Base-by-base conservation (phyloP, 2,797 vertebrate genomes). In the Vultur gryphus region DNA sequence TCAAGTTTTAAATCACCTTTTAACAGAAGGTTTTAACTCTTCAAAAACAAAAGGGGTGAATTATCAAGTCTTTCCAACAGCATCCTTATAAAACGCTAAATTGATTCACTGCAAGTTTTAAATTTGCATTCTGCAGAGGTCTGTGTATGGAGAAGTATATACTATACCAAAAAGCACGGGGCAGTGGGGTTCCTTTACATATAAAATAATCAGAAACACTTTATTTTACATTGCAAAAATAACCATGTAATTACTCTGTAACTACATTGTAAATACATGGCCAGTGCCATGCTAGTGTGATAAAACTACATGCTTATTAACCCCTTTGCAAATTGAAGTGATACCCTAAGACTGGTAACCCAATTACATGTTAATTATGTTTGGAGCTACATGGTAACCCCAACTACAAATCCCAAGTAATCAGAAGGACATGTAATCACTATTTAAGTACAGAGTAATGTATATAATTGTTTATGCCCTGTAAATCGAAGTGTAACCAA, bases 1-100 rank as follows among this genome's bases (percentile, higher is more conserved):
- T 99, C 99, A 99, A 99, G 99, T 99, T 99, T 99, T 99, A 99
- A 99, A 99, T 99, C 99, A 99, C 99, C 99, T 99, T 99, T 99
- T 98, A 98, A 99, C 99, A 98, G 98, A 98, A 98, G 98, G 98
- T 97, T 97, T 98, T 95, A 98, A 98, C 98, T 98, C 98, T 98
- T 98, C 98, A 98, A 95, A 98, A 98, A 99, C 99, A 99, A 99
- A 98, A 98, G 98, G 98, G 99, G 98, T 98, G 98, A 99, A 98
- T 99, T 99, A 99, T 99, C 99, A 99, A 99, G 98, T 99, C 98
- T 99, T 99, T 99, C 99, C 98, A 99, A 99, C 99, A 99, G 99
- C 99, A 99, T 99, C 99, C 98, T 98, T 99, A 97, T 95, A 98
- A 98, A 99, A 99, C 98, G 98, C 99, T 99, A 98, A 98, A 98